A percentile compares a stretch with the other conserved stretches of the same genome.
phyloP scores from a whole-genome alignment of 53 echinoderm and acorn worm genomes.

The Henricia sp. region DNA sequence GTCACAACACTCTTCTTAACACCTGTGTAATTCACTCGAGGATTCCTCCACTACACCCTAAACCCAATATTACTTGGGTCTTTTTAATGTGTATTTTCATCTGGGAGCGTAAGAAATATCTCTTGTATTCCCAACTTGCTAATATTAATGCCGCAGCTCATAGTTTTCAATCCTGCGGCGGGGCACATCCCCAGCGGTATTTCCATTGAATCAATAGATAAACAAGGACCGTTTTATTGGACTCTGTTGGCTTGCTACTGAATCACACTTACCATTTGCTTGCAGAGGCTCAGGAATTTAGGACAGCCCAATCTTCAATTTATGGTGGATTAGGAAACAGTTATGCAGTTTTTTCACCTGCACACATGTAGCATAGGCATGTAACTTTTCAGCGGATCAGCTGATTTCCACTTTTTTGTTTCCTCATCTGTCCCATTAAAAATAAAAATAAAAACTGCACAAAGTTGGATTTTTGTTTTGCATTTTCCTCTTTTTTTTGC shows the following conservation, averaged over 20 bases:
- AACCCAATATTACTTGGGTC: constrained; percentile 42
- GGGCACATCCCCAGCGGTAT: constrained; percentile 8
- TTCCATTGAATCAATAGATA: constrained; percentile 62
- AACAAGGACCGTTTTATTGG: constrained; percentile 65
- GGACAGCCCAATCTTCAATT: too few species aligned
- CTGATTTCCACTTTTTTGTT: too few species aligned
- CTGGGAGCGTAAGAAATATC: constrained; percentile 41
- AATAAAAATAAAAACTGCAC: too few species aligned
- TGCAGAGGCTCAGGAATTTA: too few species aligned
- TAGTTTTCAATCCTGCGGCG: constrained; percentile 34
- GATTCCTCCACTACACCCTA: constrained; percentile 10
- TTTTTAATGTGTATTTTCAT: too few species aligned
- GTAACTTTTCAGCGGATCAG: too few species aligned
- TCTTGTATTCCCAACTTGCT: constrained; percentile 42
- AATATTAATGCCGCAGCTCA: constrained; percentile 41
- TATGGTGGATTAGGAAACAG: too few species aligned
- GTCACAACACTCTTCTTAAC: constrained; percentile 56
- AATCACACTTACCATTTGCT: constrained; percentile 53
- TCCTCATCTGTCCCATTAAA: too few species aligned
- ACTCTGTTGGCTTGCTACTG: constrained; percentile 46
- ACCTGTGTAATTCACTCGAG: constrained; percentile 54
- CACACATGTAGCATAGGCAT: too few species aligned
- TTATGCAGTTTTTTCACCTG: too few species aligned
- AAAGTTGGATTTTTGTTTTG: too few species aligned
- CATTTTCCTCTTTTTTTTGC: too few species aligned